Evolutionary conservation across 2,113 vertebrate species (phyloP).

Genomic region (Engraulis encrasicolus): DNA sequence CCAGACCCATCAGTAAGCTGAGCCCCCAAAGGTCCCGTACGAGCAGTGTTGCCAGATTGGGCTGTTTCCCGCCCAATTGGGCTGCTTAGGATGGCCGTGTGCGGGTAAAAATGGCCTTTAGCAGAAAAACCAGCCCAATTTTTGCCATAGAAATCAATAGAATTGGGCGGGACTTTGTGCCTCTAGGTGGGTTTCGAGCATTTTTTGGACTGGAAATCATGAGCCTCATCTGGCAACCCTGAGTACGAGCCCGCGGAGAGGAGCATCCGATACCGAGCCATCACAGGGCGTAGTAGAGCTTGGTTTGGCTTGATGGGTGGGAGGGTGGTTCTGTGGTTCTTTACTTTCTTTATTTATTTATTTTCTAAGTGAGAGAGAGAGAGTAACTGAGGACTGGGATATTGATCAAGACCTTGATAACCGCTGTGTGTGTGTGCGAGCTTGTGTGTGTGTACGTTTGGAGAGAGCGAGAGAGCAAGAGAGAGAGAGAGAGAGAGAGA

Average conservation of each 20-base stretch:
- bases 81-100: too few relatives aligned
- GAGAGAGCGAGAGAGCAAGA: neutral
- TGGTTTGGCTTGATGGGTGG: neutral
- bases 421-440: neutral
- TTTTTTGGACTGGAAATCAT: too few relatives aligned
- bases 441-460: neutral
- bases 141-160: too few relatives aligned
- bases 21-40: neutral
- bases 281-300: neutral
- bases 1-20: neutral
- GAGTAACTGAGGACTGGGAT: neutral
- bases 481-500: neutral
- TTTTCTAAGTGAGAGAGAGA: neutral
- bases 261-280: neutral
- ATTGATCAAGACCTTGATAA: conserved; percentile 4
- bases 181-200: too few relatives aligned
- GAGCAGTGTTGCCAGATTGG: too few relatives aligned
- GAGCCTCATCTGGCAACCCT: too few relatives aligned
- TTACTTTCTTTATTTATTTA: too few relatives aligned
- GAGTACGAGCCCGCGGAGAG: neutral
- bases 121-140: too few relatives aligned
- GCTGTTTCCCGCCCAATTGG: too few relatives aligned
- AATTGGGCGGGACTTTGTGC: too few relatives aligned
- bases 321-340: too few relatives aligned
- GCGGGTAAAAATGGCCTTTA: too few relatives aligned